Evolutionary conservation across 2,113 vertebrate species (phyloP).

Genomic region (Sinocyclocheilus grahami): DNA sequence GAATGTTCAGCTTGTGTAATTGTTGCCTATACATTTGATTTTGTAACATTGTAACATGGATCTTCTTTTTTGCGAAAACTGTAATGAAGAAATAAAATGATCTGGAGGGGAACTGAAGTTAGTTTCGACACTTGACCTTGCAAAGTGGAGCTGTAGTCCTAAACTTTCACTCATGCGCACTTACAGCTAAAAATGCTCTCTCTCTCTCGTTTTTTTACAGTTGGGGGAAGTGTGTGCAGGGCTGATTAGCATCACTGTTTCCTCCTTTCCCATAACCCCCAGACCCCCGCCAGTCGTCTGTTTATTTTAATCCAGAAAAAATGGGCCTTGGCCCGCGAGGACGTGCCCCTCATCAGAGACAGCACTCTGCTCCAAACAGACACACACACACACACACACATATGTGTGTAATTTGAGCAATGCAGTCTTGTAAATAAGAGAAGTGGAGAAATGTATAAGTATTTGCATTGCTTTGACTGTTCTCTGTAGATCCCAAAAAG

Average conservation of each 20-base stretch:
- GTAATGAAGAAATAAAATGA: slow-evolving; percentile 43
- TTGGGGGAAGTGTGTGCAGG: slow-evolving; percentile 93
- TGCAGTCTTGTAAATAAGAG: not conserved
- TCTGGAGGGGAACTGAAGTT: slow-evolving; percentile 32
- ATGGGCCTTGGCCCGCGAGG: slow-evolving; percentile 86
- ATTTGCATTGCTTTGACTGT: not conserved
- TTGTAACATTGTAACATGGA: not conserved
- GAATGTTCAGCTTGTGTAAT: not conserved
- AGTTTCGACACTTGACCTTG: slow-evolving; percentile 39
- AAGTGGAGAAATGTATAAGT: not conserved
- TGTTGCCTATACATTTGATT: slow-evolving; percentile 34
- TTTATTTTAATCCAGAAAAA: slow-evolving; percentile 99
- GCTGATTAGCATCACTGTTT: slow-evolving; percentile 98
- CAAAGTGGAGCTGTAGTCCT: not conserved
- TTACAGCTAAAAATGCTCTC: slow-evolving; percentile 6
- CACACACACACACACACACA: slow-evolving; percentile 40
- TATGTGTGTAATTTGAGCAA: not conserved
- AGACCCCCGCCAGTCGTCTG: slow-evolving; percentile 94
- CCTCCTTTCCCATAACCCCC: slow-evolving; percentile 99
- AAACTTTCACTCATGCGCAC: slow-evolving; percentile 23
- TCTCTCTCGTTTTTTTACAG: slow-evolving; percentile 77
- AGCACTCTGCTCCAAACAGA: slow-evolving; percentile 51
- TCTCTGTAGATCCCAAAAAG: not conserved
- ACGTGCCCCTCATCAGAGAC: slow-evolving; percentile 76
- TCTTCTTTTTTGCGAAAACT: slow-evolving; percentile 22